Conservation (phyloP, 1,140 invertebrate genomes). For the Leptinotarsa undecemlineata region DNA sequence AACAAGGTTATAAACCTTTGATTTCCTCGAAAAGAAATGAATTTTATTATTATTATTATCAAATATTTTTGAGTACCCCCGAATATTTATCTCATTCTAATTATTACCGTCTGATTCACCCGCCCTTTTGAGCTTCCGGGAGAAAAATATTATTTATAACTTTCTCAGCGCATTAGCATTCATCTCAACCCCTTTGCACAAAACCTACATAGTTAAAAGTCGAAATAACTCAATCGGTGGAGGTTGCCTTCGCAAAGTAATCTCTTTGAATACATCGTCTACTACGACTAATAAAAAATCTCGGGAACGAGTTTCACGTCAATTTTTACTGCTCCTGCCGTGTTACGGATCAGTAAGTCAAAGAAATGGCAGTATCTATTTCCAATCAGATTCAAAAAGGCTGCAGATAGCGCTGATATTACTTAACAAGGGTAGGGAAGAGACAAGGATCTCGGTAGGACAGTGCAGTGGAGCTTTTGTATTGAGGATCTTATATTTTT, state of each 20-base stretch:
- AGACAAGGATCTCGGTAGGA: slow-evolving; percentile 15
- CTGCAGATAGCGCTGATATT: slow-evolving; percentile 35
- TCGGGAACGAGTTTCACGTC: slow-evolving; percentile 24
- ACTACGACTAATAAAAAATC: not conserved
- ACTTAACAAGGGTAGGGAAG: slow-evolving; percentile 31
- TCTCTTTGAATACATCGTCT: not conserved
- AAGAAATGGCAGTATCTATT: slow-evolving; percentile 41
- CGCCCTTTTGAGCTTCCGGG: too few species aligned
- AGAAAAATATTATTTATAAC: too few species aligned
- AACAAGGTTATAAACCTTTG: too few species aligned
- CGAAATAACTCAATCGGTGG: not conserved
- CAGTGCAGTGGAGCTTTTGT: not conserved
- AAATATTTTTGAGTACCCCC: too few species aligned
- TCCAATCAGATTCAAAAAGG: slow-evolving; percentile 34
- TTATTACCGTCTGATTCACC: too few species aligned
- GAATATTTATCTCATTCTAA: too few species aligned
- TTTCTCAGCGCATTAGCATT: not conserved
- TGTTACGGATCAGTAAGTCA: slow-evolving; percentile 39
- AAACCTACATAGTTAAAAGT: slow-evolving; percentile 1
- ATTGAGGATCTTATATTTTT: too few species aligned
- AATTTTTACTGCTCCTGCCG: slow-evolving; percentile 28
- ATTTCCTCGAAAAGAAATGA: too few species aligned
- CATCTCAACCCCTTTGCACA: not conserved
- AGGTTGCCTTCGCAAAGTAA: slow-evolving; percentile 4
- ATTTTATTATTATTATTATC: too few species aligned